Base-by-base conservation (phyloP, 2,888 invertebrate species). In the Epinotia demarniana region DNA sequence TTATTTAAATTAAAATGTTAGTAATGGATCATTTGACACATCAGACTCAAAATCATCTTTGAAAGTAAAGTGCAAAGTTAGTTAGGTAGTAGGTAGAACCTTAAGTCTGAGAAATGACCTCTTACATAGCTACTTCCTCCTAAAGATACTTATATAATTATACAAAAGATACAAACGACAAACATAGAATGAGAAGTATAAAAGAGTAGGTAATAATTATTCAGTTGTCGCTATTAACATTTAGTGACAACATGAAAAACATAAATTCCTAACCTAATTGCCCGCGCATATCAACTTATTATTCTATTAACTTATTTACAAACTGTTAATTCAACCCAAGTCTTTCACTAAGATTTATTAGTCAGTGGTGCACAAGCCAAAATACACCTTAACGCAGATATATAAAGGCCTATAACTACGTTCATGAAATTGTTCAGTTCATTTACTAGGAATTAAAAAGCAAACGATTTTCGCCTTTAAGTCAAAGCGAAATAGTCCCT, bases 251-350 rank as follows among this genome's bases (percentile, higher is more conserved):
- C 74, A 23, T 16, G 18, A 27, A 53, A 58, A 64, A 62, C 67
- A 72, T 76, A 72, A 75, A 72, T 72, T 60, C 61, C 39, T 49
- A 61, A 55, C 39, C 53, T 71, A 75, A 75, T 61, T 61, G 55
- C 49, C 18, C 8, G 61, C 60, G 55, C 53, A 60, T 74, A 74
- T 71, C 75, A 74, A 75, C 79, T 81, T 75, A 82, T 82, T 81
- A 81, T 67, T 78, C 81, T 80, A 81, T 83, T 81, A 81, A 78
- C 77, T 81, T 82, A 78, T 77, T 77, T 76, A 78, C 77, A 71
- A 73, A 68, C 77, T 77, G 79, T 74, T 80, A 81, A 79, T 78
- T 77, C 64, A 61, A 60, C 66, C 66, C 53, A 57, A 27, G 55
- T 77, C 55, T 72, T 61, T 60, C 49, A 74, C 46, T 55, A 71